Evolutionary conservation across 2,888 invertebrate species (phyloP).

Genomic region (Sialis fuliginosa): DNA sequence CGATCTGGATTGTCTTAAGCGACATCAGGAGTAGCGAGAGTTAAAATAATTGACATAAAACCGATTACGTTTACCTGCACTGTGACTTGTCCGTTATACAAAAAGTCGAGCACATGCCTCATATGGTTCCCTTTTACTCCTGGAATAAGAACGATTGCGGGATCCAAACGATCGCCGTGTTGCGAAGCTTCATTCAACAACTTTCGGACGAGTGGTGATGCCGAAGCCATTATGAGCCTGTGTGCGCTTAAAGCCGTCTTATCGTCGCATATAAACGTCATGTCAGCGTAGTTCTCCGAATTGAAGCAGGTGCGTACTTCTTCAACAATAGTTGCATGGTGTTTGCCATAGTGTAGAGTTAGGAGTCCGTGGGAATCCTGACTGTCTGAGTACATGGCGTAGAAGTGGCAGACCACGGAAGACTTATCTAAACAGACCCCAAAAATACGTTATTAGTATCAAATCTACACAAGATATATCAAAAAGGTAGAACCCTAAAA

Average conservation of each 20-base stretch:
- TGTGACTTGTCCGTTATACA: constrained; percentile 73
- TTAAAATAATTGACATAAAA: neutral
- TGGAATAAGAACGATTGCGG: constrained; percentile 68
- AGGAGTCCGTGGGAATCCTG: constrained; percentile 50
- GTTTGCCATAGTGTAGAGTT: constrained; percentile 85
- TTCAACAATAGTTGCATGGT: constrained; percentile 81
- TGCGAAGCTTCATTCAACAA: constrained; percentile 55
- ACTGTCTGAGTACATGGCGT: constrained; percentile 36
- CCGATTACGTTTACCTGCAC: constrained; percentile 39
- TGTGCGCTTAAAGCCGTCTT: constrained; percentile 67
- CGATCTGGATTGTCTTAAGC: neutral
- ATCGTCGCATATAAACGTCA: constrained; percentile 73
- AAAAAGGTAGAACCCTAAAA: too few species aligned
- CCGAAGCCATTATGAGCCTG: constrained; percentile 71
- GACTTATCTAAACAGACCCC: neutral
- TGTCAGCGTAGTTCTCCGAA: constrained; percentile 72
- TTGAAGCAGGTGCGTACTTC: constrained; percentile 79
- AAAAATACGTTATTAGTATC: neutral
- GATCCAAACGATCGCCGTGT: constrained; percentile 44
- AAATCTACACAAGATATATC: neutral
- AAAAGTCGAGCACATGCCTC: constrained; percentile 64
- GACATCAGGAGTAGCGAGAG: too few species aligned
- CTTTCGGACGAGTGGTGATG: constrained; percentile 67
- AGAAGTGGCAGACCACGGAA: neutral
- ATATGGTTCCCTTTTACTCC: constrained; percentile 66